phyloP scores from a whole-genome alignment of 2,113 vertebrate genomes.

The Gadus chalcogrammus region DNA sequence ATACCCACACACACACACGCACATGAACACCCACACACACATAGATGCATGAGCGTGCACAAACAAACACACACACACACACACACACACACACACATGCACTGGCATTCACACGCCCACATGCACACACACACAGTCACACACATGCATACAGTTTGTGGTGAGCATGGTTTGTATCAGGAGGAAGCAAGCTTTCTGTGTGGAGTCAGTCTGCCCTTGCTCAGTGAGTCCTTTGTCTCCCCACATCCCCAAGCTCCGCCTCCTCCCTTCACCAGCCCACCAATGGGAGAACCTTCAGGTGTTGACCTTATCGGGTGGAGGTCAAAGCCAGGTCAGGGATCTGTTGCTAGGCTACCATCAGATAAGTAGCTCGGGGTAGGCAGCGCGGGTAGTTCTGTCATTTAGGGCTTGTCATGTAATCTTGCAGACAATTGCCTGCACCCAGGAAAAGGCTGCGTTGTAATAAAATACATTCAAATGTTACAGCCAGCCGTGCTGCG shows the following conservation, averaged over 20 bases:
- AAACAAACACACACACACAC: slow-evolving; percentile 1
- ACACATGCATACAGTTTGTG: slow-evolving; percentile 38
- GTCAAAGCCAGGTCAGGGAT: slow-evolving; percentile 81
- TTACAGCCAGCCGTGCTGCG: slow-evolving; percentile 73
- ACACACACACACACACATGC: neutral
- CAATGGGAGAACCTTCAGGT: slow-evolving; percentile 80
- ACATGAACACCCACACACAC: slow-evolving; percentile 8
- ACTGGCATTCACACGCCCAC: neutral
- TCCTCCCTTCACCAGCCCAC: slow-evolving; percentile 60
- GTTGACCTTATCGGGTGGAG: slow-evolving; percentile 81
- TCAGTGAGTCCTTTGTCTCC: slow-evolving; percentile 69
- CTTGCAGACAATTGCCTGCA: slow-evolving; percentile 76
- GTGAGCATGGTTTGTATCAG: slow-evolving; percentile 49
- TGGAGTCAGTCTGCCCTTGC: slow-evolving; percentile 59
- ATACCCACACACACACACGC: neutral
- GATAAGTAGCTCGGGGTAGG: slow-evolving; percentile 73
- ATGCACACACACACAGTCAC: slow-evolving; percentile 10
- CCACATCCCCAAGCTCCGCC: slow-evolving; percentile 63
- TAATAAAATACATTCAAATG: slow-evolving; percentile 82
- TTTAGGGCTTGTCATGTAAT: slow-evolving; percentile 77
- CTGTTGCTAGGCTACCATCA: slow-evolving; percentile 81
- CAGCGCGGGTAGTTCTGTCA: slow-evolving; percentile 67
- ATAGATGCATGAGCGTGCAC: slow-evolving; percentile 25
- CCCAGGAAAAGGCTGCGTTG: slow-evolving; percentile 76
- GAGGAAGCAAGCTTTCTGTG: slow-evolving; percentile 51